phyloP scores from a whole-genome alignment of 2,888 invertebrate species.

The Lathronympha strigana region DNA sequence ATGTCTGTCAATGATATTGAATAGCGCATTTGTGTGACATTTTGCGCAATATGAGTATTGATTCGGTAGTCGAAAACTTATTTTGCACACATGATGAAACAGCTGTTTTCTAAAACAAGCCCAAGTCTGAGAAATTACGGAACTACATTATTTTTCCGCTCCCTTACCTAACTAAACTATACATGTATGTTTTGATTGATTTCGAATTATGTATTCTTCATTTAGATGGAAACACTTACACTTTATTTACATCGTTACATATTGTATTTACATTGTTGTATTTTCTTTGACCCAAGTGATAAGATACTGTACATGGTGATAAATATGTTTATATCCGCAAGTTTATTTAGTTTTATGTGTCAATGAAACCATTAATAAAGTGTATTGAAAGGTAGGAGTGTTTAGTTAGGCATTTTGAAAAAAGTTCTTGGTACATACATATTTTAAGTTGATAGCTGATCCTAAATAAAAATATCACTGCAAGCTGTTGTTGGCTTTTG shows the following conservation, averaged over 20 bases:
- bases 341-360: slow-evolving; percentile 35
- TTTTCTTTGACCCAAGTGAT: slow-evolving; percentile 33
- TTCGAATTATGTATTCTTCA: neutral
- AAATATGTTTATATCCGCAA: slow-evolving; percentile 36
- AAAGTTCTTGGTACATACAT: no score
- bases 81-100: slow-evolving; percentile 76
- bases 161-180: slow-evolving; percentile 16
- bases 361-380: slow-evolving; percentile 31
- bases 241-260: slow-evolving; percentile 17
- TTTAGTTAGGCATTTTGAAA: no score
- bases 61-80: slow-evolving; percentile 76
- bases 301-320: slow-evolving; percentile 34
- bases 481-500: no score
- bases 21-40: slow-evolving; percentile 78
- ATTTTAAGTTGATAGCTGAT: no score
- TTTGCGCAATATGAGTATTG: slow-evolving; percentile 83
- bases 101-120: slow-evolving; percentile 71
- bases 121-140: slow-evolving; percentile 48
- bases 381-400: neutral
- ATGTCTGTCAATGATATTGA: slow-evolving; percentile 57
- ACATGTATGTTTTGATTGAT: neutral
- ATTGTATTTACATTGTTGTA: slow-evolving; percentile 17
- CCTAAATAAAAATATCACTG: no score
- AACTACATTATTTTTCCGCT: slow-evolving; percentile 42
- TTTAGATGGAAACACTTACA: neutral